Percentiles rank a stretch among this genome's conserved stretches.
These are phyloP conservation scores for Metalampra italica DNA, from an alignment of 2,888 invertebrate genomes.

Conservation along the genomic window DNA sequence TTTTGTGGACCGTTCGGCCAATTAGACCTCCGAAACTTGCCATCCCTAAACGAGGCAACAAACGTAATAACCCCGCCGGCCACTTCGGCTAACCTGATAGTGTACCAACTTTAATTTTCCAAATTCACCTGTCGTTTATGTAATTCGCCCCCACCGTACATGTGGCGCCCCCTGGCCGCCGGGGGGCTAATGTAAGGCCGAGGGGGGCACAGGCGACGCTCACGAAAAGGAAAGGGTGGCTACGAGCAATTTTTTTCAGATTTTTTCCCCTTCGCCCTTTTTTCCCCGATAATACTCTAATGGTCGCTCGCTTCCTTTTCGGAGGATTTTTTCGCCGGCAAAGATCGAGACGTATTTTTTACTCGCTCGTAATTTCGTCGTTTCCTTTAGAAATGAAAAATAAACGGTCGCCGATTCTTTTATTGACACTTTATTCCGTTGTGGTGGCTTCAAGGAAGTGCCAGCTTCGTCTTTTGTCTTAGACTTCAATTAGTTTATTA, in stretches of 20 bases:
- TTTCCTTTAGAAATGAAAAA: conserved; percentile 65
- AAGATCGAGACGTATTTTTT: conserved; percentile 75
- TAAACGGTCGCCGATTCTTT: conserved; percentile 44
- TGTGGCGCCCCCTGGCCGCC: conserved; percentile 52
- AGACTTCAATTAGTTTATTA: neutral
- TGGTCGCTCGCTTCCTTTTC: conserved; percentile 77
- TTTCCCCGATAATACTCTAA: conserved; percentile 77
- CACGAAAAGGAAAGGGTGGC: conserved; percentile 76
- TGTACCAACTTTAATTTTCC: conserved; percentile 70
- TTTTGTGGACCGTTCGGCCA: conserved; percentile 4
- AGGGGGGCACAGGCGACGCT: conserved; percentile 60
- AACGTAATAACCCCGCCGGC: conserved; percentile 24
- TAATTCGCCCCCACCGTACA: conserved; percentile 61
- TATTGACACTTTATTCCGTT: conserved; percentile 49
- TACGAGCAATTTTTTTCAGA: conserved; percentile 72
- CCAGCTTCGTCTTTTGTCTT: neutral
- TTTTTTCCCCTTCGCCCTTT: conserved; percentile 64
- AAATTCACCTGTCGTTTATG: conserved; percentile 75
- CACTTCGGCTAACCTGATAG: conserved; percentile 37
- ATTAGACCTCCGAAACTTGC: conserved; percentile 15
- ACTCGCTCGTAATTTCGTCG: conserved; percentile 67
- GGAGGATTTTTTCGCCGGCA: conserved; percentile 57
- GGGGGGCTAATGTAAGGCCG: conserved; percentile 60
- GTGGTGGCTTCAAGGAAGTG: conserved; percentile 14
- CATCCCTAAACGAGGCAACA: conserved; percentile 16